Evolutionary conservation across 2,113 vertebrate species (phyloP), one percentile per base, ranked within the genome.

Genomic region (Psittacus erithacus): DNA sequence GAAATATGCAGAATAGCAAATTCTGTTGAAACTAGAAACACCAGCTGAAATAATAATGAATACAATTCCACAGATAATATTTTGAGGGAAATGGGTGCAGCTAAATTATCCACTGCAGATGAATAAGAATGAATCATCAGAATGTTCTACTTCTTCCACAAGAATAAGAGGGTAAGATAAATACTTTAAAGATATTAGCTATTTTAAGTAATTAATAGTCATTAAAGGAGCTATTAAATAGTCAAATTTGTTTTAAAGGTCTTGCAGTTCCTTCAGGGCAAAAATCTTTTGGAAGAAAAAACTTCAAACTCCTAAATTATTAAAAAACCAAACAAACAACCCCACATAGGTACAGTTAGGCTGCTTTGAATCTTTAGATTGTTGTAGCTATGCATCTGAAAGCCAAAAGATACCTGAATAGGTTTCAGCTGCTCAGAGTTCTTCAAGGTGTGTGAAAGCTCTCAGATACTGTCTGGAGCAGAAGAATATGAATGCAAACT

Each of bases 51-150:
- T 93, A 93, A 94, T 74, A 96, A 90, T 63, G 65, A 93, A 68
- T 71, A 50, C 31, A 79, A 31, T 88, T 82, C 88, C 47, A 65
- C n/a, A 87, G 82, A 75, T 92, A 91, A 65, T 79, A 80, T 93
- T 97, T 90, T 93, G 74, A 93, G 94, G 85, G 85, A 96, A 92
- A 75, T 78, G 55, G 73, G 27, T 75, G 53, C 31, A 87, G 59
- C 87, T 57, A 83, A 94, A 93, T 96, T 91, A 92, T 63, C 59
- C 8, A 59, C 29, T 85, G 53, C 6, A 69, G 62, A 89, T 89
- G 67, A 91, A 73, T 78, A 85, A 25, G 63, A 87, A 91, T 92
- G 89, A 95, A 75, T 95, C 74, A 93, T 82, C 87, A 94, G 38
- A 83, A 78, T 69, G 31, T 63, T 93, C 75, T 68, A 75, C 65